These are phyloP conservation scores for Agapornis roseicollis DNA, from an alignment of 2,113 vertebrate genomes.

Conservation along the genomic window DNA sequence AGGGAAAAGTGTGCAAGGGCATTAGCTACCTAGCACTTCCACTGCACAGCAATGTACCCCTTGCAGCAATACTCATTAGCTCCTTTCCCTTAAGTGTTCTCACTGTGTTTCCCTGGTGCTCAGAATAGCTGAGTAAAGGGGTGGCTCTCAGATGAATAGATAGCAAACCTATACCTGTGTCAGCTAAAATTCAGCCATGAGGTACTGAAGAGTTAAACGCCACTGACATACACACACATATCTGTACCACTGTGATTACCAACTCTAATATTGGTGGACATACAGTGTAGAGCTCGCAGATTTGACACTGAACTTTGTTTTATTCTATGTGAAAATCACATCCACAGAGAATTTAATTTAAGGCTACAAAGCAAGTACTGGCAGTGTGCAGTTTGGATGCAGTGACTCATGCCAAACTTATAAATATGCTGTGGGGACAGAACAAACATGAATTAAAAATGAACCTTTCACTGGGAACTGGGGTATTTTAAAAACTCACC, in stretches of 20 bases:
- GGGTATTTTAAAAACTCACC: constrained; percentile 7
- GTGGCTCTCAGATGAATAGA: background rate
- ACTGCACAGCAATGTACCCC: background rate
- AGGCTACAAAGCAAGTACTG: background rate
- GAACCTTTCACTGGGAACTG: constrained; percentile 3
- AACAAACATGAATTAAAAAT: background rate
- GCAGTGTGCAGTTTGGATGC: background rate
- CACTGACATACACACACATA: background rate
- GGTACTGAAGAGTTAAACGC: background rate
- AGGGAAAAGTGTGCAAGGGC: background rate
- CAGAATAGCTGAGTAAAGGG: background rate
- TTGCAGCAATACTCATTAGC: background rate
- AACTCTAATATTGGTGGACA: background rate
- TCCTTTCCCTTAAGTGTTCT: background rate
- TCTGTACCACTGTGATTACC: background rate
- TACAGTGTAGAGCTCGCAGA: background rate
- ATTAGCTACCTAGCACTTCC: background rate
- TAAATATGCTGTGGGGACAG: constrained; percentile 20
- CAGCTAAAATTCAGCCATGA: background rate
- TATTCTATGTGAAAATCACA: background rate
- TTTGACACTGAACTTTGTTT: background rate
- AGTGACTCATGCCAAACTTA: background rate
- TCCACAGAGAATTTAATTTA: background rate
- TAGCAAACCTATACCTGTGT: background rate
- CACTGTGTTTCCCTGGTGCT: background rate